Conservation (phyloP, 2,113 vertebrate genomes). For the Epinephelus fuscoguttatus region DNA sequence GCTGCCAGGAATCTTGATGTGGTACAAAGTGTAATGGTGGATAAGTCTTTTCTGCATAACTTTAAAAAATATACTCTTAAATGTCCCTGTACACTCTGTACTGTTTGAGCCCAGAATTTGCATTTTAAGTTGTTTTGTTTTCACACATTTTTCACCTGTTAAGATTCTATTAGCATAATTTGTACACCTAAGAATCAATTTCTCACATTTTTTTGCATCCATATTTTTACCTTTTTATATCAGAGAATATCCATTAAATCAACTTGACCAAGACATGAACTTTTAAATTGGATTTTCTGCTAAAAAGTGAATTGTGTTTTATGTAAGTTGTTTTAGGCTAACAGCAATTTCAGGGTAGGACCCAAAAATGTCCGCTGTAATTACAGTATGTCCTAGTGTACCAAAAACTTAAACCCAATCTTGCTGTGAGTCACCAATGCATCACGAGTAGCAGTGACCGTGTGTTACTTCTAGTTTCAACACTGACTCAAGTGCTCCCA, state of each 20-base stretch:
- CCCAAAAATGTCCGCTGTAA: not conserved
- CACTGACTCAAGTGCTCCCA: constrained; percentile 1
- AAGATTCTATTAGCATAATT: constrained; percentile 1
- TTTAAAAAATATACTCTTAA: not conserved
- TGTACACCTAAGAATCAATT: not conserved
- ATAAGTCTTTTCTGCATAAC: too few species aligned
- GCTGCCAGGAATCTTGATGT: not conserved
- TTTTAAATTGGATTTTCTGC: constrained; percentile 13
- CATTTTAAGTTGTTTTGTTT: constrained; percentile 7
- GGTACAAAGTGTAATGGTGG: not conserved
- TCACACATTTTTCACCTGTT: not conserved
- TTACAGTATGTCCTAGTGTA: not conserved
- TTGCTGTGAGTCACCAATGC: not conserved
- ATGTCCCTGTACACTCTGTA: not conserved
- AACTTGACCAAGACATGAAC: not conserved
- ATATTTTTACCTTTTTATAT: not conserved
- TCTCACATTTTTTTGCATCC: not conserved
- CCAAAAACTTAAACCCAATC: not conserved
- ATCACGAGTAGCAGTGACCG: not conserved
- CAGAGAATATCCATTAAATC: not conserved
- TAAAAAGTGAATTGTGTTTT: not conserved
- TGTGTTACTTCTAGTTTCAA: constrained; percentile 31
- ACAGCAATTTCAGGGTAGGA: not conserved
- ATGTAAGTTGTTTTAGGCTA: not conserved
- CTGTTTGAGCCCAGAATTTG: not conserved